Percentiles rank a stretch among this genome's conserved stretches.
Conservation (phyloP, 2,113 vertebrate species). For the Tachysurus fulvidraco region DNA sequence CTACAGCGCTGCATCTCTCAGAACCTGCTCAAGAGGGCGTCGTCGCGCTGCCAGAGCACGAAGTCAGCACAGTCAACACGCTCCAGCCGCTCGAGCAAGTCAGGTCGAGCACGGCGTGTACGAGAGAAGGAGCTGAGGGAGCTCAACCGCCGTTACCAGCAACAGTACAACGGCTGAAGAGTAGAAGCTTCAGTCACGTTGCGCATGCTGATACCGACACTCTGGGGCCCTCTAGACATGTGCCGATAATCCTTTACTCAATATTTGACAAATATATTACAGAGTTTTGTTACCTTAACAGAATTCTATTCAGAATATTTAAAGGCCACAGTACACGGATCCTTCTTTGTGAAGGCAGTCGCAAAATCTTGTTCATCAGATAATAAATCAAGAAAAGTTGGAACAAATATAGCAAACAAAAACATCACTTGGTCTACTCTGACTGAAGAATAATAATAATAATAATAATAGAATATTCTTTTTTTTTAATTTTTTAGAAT, state of each 20-base stretch:
- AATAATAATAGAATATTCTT: neutral
- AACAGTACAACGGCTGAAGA: constrained; percentile 90
- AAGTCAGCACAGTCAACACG: constrained; percentile 94
- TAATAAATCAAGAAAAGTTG: neutral
- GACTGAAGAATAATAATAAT: no score
- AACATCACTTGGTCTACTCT: neutral
- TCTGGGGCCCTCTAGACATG: neutral
- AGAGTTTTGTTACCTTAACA: neutral
- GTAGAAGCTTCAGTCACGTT: neutral
- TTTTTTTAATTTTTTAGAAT: neutral
- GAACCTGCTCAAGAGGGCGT: constrained; percentile 94
- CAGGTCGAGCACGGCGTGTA: constrained; percentile 90
- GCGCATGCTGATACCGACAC: neutral
- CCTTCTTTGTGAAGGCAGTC: neutral
- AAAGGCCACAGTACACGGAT: neutral
- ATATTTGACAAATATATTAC: neutral
- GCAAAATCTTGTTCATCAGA: neutral
- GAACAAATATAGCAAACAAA: neutral
- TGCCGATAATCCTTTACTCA: neutral
- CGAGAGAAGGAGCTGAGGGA: constrained; percentile 92
- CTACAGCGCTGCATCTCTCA: constrained; percentile 96
- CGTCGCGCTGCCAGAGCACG: constrained; percentile 97
- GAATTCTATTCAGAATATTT: neutral
- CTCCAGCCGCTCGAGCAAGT: constrained; percentile 94
- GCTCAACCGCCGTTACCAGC: constrained; percentile 95